phyloP scores from a whole-genome alignment of 2,113 vertebrate species.

The Callithrix jacchus region DNA sequence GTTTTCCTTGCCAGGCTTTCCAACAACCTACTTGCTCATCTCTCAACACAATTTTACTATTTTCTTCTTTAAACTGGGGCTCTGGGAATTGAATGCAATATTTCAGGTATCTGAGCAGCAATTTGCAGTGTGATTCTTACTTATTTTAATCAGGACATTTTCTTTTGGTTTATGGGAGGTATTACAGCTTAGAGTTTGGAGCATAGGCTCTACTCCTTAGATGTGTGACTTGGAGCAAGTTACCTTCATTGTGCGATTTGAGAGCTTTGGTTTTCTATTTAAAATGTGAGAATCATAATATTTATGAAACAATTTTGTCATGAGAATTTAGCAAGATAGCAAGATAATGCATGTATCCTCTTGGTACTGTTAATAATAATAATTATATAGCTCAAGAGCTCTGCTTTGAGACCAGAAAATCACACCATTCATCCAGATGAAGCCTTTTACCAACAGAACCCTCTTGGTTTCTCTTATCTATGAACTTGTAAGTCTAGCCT shows the following conservation, averaged over 20 bases:
- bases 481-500: neutral
- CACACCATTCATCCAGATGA: neutral
- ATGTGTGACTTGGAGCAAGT: neutral
- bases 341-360: neutral
- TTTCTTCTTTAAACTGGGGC: neutral
- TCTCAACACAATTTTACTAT: neutral
- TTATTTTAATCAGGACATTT: neutral
- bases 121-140: neutral
- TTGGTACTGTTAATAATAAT: neutral
- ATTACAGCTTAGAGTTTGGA: neutral
- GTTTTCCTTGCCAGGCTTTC: neutral
- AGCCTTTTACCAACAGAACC: neutral
- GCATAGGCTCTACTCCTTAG: neutral
- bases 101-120: neutral
- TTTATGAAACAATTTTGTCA: neutral
- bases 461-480: neutral
- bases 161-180: neutral
- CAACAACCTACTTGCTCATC: rapidly evolving
- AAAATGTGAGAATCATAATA: neutral
- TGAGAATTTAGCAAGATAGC: neutral
- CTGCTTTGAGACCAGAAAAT: neutral
- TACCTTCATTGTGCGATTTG: neutral
- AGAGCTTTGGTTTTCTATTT: neutral
- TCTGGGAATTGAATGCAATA: neutral
- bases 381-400: neutral